Evolutionary conservation across 2,888 invertebrate genomes (phyloP).

Genomic region (Lycophotia porphyrea): DNA sequence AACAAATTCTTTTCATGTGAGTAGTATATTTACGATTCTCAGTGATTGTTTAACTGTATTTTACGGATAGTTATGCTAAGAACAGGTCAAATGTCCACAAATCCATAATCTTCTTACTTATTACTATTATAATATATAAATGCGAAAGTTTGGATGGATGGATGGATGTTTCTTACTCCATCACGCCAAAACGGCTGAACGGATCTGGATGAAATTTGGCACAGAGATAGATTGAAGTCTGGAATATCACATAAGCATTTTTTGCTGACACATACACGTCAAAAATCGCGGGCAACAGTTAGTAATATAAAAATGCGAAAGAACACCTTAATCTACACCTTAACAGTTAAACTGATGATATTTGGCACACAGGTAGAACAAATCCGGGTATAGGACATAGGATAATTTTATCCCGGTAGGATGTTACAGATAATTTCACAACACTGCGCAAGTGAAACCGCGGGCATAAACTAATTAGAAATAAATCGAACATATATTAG

Average conservation of each 20-base stretch:
- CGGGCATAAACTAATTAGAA: background rate
- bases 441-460: too few relatives aligned
- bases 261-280: too few relatives aligned
- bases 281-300: too few relatives aligned
- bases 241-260: too few relatives aligned
- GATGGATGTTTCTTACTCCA: too few relatives aligned
- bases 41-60: background rate
- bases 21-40: background rate
- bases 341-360: background rate
- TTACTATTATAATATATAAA: background rate
- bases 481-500: background rate
- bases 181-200: too few relatives aligned
- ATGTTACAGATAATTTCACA: background rate
- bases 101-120: too few relatives aligned
- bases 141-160: too few relatives aligned
- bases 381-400: background rate
- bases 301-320: background rate
- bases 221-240: too few relatives aligned
- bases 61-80: background rate
- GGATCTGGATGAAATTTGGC: too few relatives aligned
- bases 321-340: background rate
- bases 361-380: background rate
- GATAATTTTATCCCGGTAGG: background rate
- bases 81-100: background rate
- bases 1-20: background rate